Conservation (phyloP, 2,888 invertebrate species). For the Athrips mouffetella region DNA sequence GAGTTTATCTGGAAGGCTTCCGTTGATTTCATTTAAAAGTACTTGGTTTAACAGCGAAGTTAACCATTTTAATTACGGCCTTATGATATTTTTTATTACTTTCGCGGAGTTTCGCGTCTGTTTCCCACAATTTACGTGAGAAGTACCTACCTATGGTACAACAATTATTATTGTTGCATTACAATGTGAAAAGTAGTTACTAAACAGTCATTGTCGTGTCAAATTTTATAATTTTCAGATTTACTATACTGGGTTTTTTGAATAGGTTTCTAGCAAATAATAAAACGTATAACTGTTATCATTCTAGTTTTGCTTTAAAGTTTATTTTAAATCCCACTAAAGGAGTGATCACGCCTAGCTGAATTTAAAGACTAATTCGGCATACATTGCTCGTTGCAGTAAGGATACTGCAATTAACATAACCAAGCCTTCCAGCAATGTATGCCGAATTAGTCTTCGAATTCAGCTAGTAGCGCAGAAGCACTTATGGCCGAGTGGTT, state of each 20-base stretch:
- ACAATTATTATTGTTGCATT: slow-evolving; percentile 13
- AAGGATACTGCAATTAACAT: no score
- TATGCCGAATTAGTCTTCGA: no score
- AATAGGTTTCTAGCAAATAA: no score
- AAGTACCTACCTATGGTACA: neutral
- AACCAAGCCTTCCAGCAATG: no score
- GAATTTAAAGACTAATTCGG: no score
- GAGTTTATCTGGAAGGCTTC: neutral
- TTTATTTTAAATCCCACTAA: no score
- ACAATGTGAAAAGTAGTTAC: slow-evolving; percentile 14
- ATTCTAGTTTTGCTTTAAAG: no score
- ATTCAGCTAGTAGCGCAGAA: no score
- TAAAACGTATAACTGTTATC: no score
- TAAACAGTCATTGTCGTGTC: slow-evolving; percentile 13
- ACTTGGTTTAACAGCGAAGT: neutral
- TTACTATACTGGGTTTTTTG: neutral
- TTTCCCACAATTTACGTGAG: slow-evolving; percentile 20
- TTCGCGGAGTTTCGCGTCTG: slow-evolving; percentile 11
- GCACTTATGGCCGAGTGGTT: no score
- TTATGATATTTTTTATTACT: slow-evolving; percentile 12
- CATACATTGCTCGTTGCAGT: no score
- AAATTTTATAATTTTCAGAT: slow-evolving; percentile 9
- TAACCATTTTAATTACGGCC: neutral
- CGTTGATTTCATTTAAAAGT: neutral
- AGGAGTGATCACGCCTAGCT: no score